These are phyloP conservation scores for Lepidurus packardi DNA, from an alignment of 1,140 invertebrate species.

Conservation along the genomic window DNA sequence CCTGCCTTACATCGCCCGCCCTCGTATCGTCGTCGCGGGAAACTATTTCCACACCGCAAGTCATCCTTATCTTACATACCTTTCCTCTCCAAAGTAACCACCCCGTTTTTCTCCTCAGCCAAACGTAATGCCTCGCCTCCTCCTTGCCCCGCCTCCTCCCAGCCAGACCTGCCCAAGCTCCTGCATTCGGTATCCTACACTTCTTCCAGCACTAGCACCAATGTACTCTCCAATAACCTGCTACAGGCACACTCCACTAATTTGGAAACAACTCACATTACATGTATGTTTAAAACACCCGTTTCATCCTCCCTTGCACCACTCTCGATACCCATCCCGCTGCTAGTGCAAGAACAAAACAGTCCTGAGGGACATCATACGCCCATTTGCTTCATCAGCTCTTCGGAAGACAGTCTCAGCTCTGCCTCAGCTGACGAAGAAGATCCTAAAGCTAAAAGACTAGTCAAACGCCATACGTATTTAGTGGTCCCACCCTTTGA, in stretches of 20 bases:
- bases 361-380: not conserved
- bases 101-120: not conserved
- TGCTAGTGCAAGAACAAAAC: not conserved
- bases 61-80: conserved; percentile 29
- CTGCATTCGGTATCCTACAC: not conserved
- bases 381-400: conserved; percentile 30
- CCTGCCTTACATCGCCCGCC: conserved; percentile 26
- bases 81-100: not conserved
- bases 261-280: conserved; percentile 23
- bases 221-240: not conserved
- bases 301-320: not conserved
- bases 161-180: not conserved
- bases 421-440: conserved; percentile 50
- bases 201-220: not conserved
- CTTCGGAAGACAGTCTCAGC: conserved; percentile 26
- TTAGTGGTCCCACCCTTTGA: conserved; percentile 36
- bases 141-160: not conserved
- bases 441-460: conserved; percentile 53
- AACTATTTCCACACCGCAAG: conserved; percentile 26
- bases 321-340: not conserved
- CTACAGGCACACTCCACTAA: conserved; percentile 27
- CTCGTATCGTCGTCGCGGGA: conserved; percentile 23
- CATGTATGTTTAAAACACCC: conserved; percentile 23
- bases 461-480: conserved; percentile 24
- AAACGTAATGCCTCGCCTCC: not conserved